Conservation (phyloP, 2,113 vertebrate species). For the Cercocebus atys region DNA sequence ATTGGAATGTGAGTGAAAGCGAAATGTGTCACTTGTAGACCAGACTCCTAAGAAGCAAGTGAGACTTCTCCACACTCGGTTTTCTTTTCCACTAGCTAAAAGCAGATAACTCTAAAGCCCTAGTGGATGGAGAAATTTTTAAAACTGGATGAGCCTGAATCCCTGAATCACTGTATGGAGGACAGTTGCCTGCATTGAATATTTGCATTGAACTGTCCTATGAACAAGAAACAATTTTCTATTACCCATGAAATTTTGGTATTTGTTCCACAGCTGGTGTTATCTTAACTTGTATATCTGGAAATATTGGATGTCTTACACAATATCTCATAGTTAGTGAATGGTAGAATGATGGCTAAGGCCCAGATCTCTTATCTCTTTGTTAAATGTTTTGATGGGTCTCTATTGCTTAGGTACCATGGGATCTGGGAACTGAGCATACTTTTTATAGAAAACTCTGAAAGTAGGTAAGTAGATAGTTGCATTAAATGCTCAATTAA, state of each 20-base stretch:
- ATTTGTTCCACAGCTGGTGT: neutral
- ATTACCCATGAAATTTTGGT: neutral
- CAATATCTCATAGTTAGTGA: neutral
- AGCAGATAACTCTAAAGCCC: neutral
- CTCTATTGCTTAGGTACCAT: neutral
- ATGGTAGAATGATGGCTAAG: neutral
- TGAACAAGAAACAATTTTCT: neutral
- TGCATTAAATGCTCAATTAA: neutral
- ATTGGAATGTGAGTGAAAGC: neutral
- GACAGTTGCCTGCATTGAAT: neutral
- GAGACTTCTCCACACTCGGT: neutral
- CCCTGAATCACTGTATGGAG: neutral
- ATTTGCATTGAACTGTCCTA: neutral
- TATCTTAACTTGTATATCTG: neutral
- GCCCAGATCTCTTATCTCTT: neutral
- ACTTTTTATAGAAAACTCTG: conserved; percentile 15
- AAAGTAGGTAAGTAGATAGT: neutral
- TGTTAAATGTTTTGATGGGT: neutral
- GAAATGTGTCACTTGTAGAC: neutral
- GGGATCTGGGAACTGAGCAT: neutral
- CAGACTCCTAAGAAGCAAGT: neutral
- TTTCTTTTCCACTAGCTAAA: neutral
- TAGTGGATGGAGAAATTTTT: neutral
- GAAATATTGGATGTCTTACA: neutral
- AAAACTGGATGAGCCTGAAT: neutral